These are phyloP conservation scores for Aplysina aerophoba DNA, from an alignment of 37 sponge, comb jelly and placozoan species.

Conservation along the genomic window DNA sequence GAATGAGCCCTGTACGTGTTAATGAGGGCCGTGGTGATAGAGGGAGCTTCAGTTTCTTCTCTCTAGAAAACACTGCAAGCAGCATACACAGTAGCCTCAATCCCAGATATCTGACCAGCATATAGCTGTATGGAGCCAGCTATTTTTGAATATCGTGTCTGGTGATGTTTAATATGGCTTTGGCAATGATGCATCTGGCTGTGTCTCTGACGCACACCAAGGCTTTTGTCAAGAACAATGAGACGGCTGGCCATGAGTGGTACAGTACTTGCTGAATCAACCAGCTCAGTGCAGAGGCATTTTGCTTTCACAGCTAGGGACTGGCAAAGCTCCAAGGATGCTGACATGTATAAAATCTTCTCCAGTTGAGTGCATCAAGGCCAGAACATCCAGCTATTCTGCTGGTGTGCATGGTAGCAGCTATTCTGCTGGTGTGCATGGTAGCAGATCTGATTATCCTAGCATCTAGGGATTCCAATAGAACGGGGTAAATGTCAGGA, in stretches of 20 bases:
- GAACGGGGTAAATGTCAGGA: conserved; percentile 27
- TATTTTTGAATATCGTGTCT: conserved; percentile 44
- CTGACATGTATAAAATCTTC: conserved; percentile 39
- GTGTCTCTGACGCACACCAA: conserved; percentile 44
- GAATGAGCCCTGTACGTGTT: conserved; percentile 48
- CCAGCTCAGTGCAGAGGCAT: conserved; percentile 28
- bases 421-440: not conserved
- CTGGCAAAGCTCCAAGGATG: conserved; percentile 42
- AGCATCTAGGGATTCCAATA: conserved; percentile 27
- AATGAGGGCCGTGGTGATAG: conserved; percentile 32
- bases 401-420: not conserved
- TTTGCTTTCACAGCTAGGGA: conserved; percentile 34
- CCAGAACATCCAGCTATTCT: conserved; percentile 1
- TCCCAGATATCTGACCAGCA: conserved; percentile 12
- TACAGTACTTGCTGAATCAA: conserved; percentile 23
- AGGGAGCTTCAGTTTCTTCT: conserved; percentile 22
- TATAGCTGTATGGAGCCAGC: conserved; percentile 37
- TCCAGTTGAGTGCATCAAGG: conserved; percentile 47
- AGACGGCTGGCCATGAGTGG: conserved; percentile 24
- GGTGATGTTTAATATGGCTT: conserved; percentile 43
- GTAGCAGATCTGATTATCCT: conserved; percentile 21
- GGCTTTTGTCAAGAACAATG: not conserved
- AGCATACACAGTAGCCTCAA: conserved; percentile 43
- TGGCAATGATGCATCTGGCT: conserved; percentile 48
- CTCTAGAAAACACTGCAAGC: not conserved